Conservation (phyloP, 2,797 vertebrate species). For the Linurgus olivaceus region DNA sequence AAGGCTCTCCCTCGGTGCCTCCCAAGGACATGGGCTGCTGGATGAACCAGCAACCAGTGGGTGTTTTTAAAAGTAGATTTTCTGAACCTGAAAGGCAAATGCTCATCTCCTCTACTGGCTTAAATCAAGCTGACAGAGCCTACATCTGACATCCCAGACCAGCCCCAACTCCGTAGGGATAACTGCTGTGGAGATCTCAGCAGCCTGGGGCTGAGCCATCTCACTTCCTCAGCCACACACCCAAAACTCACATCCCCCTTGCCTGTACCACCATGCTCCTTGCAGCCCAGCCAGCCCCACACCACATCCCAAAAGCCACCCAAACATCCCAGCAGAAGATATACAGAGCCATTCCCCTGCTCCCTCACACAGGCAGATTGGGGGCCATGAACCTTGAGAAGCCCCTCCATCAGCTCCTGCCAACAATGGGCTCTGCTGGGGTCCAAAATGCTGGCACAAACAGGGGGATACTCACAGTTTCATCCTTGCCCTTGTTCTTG, state of each 20-base stretch:
- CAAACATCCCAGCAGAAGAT: background rate
- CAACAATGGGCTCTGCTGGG: rapidly evolving
- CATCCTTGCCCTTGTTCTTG: constrained; percentile 90
- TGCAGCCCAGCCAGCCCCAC: background rate
- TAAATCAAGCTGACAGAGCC: background rate
- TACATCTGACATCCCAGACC: background rate
- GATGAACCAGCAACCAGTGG: background rate
- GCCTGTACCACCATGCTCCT: background rate
- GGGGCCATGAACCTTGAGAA: background rate
- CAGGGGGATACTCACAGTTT: constrained; percentile 72
- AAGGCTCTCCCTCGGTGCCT: background rate
- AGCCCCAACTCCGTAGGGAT: rapidly evolving
- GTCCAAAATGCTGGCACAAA: background rate
- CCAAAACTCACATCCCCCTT: rapidly evolving
- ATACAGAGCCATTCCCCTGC: background rate
- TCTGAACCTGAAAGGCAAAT: background rate
- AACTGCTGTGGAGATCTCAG: background rate
- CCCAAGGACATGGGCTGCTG: background rate
- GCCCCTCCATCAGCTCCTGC: background rate
- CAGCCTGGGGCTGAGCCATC: background rate
- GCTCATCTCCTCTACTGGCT: background rate
- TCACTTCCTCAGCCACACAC: background rate
- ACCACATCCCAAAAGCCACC: background rate
- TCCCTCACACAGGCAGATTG: rapidly evolving
- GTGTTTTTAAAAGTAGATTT: background rate